Base-by-base conservation (phyloP, 1,140 invertebrate species). In the Drosophila virilis region DNA sequence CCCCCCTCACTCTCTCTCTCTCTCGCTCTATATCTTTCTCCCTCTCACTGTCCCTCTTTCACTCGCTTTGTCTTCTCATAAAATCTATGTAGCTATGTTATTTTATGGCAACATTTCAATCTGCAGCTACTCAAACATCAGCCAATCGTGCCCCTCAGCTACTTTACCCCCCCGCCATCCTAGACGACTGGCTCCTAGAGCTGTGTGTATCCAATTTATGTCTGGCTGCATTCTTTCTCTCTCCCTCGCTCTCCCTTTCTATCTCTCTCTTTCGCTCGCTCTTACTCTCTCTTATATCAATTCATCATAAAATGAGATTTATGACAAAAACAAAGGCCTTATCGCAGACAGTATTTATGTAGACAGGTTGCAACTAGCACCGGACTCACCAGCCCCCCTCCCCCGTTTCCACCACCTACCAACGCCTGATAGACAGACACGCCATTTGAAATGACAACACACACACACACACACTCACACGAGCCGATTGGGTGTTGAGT, bases 301-400 rank as follows among this genome's bases (percentile, higher is more conserved):
- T 91, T 91, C 90, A 91, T 91, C 90, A 91, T 91, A 91, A 91
- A 90, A 91, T 80, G 90, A 91, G 90, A 91, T 91, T 91, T 91
- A 91, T 91, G 90, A 84, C 90, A 91, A 91, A 91, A 91, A 91
- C 85, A 91, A 91, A 88, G 86, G 78, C 82, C 90, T 91, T 91
- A 91, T 91, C 90, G 77, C 90, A 91, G 90, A 84, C 89, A 90
- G 86, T 91, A 91, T 91, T 90, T 91, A 91, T 91, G 90, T 86
- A 81, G 84, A 89, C 80, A 89, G 80, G 84, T 89, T 89, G 85
- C 84, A 89, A 65, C 69, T 73, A 60, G 69, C 69, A 59, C 15
- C 40, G 40, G 12, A 40, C 51, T 28, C 3, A 9, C 8, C 8
- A 35, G 1, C 37, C 3, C 6, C 10, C 15, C 62, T 42, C 43